phyloP scores from a whole-genome alignment of 2,113 vertebrate species.

The Acanthochromis polyacanthus region DNA sequence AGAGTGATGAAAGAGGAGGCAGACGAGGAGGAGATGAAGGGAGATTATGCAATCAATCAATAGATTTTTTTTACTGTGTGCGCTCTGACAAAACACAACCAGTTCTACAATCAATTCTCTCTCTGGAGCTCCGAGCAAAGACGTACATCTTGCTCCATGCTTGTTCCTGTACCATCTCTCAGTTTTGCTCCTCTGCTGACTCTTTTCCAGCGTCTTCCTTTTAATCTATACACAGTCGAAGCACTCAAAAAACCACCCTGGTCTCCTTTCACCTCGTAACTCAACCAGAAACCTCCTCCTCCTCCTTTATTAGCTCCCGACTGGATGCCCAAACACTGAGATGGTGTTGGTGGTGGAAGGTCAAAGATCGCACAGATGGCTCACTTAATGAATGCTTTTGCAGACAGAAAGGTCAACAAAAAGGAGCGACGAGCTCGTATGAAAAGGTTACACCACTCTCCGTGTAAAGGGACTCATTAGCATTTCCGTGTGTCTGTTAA shows the following conservation, averaged over 20 bases:
- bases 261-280: slow-evolving; percentile 1
- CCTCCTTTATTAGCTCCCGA: slow-evolving; percentile 41
- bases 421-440: background rate
- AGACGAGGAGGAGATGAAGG: slow-evolving; percentile 26
- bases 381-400: slow-evolving; percentile 48
- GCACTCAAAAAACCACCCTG: background rate
- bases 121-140: slow-evolving; percentile 14
- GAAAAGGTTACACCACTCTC: slow-evolving; percentile 16
- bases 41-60: slow-evolving; percentile 47
- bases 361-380: slow-evolving; percentile 41
- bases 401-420: slow-evolving; percentile 18
- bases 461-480: slow-evolving; percentile 29
- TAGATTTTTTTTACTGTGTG: slow-evolving; percentile 50
- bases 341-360: background rate
- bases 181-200: background rate
- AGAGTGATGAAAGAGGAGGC: slow-evolving; percentile 10
- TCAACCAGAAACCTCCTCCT: background rate
- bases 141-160: background rate
- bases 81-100: slow-evolving; percentile 51
- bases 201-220: background rate
- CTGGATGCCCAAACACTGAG: background rate
- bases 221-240: slow-evolving; percentile 4
- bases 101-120: slow-evolving; percentile 67
- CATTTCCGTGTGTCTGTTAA: slow-evolving; percentile 10
- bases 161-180: background rate